Evolutionary conservation across 2,888 invertebrate genomes (phyloP).

Genomic region (Scelioninae gen. 2): DNA sequence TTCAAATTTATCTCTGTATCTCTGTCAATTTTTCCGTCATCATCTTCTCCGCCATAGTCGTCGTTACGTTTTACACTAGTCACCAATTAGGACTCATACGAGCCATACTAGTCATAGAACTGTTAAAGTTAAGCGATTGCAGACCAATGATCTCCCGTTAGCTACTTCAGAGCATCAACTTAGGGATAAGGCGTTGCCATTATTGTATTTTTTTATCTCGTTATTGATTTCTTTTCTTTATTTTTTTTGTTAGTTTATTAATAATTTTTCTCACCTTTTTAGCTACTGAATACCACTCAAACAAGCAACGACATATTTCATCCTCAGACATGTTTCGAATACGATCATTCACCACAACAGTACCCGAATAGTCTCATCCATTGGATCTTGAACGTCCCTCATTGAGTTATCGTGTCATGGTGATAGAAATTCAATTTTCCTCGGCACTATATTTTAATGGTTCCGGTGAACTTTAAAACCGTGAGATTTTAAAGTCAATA

Average conservation of each 20-base stretch:
- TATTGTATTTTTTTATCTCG: constrained; percentile 23
- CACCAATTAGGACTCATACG: constrained; percentile 26
- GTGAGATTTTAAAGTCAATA: too few relatives aligned
- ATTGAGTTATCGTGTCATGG: constrained; percentile 31
- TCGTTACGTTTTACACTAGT: constrained; percentile 10
- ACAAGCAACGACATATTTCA: constrained; percentile 49
- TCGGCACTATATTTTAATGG: too few relatives aligned
- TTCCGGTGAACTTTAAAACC: too few relatives aligned
- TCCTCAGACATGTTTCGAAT: constrained; percentile 39
- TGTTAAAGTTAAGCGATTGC: constrained; percentile 7
- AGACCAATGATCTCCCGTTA: constrained; percentile 8
- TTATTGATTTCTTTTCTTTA: constrained; percentile 27
- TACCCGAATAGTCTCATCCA: constrained; percentile 20
- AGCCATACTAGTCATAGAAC: constrained; percentile 22
- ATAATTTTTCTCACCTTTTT: too few relatives aligned
- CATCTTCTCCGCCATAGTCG: constrained; percentile 33
- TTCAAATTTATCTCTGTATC: constrained; percentile 21
- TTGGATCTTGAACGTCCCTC: constrained; percentile 10
- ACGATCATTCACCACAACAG: constrained; percentile 45
- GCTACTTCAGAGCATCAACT: constrained; percentile 25
- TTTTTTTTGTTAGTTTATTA: constrained; percentile 29
- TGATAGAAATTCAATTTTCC: background rate
- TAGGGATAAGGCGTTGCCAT: constrained; percentile 20
- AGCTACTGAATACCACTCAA: too few relatives aligned
- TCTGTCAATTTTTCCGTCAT: constrained; percentile 37